Conservation (phyloP, 1,140 invertebrate genomes). For the Leptinotarsa undecemlineata region DNA sequence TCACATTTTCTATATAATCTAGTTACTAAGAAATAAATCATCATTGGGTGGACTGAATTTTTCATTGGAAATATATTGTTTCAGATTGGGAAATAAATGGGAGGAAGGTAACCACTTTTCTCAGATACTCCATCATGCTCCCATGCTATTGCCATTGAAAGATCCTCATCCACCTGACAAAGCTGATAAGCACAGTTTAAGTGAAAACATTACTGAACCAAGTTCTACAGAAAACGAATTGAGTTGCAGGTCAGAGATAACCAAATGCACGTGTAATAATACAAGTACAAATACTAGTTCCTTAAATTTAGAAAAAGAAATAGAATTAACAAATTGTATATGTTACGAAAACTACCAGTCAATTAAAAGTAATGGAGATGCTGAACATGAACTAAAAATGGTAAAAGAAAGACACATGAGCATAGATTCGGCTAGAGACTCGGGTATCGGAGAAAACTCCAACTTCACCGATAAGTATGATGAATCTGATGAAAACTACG, state of each 20-base stretch:
- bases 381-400: slow-evolving; percentile 12
- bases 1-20: too few species aligned
- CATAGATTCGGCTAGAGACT: slow-evolving; percentile 61
- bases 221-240: slow-evolving; percentile 15
- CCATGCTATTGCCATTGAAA: slow-evolving; percentile 43
- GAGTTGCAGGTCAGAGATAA: slow-evolving; percentile 4
- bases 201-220: slow-evolving; percentile 11
- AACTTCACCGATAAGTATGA: slow-evolving; percentile 54
- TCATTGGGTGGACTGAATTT: not conserved
- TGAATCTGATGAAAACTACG: slow-evolving; percentile 51
- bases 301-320: slow-evolving; percentile 31
- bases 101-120: slow-evolving; percentile 47
- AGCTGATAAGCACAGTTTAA: not conserved
- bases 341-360: slow-evolving; percentile 30
- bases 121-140: slow-evolving; percentile 44
- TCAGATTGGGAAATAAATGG: slow-evolving; percentile 50
- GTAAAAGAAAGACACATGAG: slow-evolving; percentile 58
- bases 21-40: not conserved
- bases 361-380: slow-evolving; percentile 17
- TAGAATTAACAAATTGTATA: slow-evolving; percentile 23
- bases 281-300: slow-evolving; percentile 43
- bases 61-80: slow-evolving; percentile 23
- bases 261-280: slow-evolving; percentile 37
- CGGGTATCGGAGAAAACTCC: slow-evolving; percentile 61
- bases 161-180: slow-evolving; percentile 14